phyloP scores from a whole-genome alignment of 2,888 invertebrate species.

The Euphydryas editha region DNA sequence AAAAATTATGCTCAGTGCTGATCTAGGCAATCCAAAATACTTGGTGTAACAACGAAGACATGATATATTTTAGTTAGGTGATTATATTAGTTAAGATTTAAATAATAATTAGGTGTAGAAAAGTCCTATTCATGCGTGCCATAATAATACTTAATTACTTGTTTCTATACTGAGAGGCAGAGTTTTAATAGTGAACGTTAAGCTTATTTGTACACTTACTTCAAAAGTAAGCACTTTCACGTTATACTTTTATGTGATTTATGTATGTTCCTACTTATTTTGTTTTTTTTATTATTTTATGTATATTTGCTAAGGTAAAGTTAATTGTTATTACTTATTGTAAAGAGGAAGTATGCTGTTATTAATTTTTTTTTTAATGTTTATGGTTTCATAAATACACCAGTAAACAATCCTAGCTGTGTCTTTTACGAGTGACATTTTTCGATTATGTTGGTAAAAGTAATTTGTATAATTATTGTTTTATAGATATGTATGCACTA shows the following conservation, averaged over 20 bases:
- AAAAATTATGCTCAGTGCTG: conserved; percentile 1
- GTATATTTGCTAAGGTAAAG: background rate
- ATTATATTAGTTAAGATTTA: conserved; percentile 1
- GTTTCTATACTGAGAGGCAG: conserved; percentile 1
- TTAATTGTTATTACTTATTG: background rate
- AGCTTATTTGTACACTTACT: background rate
- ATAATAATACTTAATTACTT: conserved; percentile 1
- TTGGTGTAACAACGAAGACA: conserved; percentile 5
- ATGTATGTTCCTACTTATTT: background rate
- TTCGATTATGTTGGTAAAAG: background rate
- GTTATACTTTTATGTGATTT: background rate
- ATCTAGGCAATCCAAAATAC: conserved; percentile 5
- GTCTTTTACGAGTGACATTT: background rate
- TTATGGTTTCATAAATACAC: background rate
- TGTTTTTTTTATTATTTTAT: background rate
- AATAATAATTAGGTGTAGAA: conserved; percentile 5
- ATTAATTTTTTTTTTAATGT: background rate
- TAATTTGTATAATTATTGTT: background rate
- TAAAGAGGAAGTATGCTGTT: background rate
- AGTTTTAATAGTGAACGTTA: background rate
- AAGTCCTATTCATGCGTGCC: conserved; percentile 1
- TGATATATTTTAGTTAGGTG: conserved; percentile 7
- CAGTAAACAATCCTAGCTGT: background rate
- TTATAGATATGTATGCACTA: background rate
- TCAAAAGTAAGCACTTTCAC: background rate